A percentile compares a stretch with the other conserved stretches of the same genome.
Conservation (phyloP, 2,888 invertebrate genomes). For the Alloscopus bannaensis region DNA sequence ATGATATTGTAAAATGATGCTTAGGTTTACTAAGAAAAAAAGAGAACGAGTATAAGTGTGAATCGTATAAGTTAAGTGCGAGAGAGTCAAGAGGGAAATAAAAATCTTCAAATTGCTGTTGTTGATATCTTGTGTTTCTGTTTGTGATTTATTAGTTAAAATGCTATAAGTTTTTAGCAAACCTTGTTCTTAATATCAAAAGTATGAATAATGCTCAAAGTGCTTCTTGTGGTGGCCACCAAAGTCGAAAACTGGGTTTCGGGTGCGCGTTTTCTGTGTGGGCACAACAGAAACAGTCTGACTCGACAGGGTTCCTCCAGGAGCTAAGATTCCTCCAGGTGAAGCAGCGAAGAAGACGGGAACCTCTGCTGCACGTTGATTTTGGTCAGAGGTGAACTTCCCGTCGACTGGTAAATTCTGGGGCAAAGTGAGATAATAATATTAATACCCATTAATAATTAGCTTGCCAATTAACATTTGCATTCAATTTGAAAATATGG, state of each 20-base stretch:
- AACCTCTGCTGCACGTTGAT: conserved; percentile 3
- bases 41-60: conserved; percentile 31
- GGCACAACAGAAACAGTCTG: neutral
- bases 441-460: no score
- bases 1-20: no score
- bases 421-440: conserved; percentile 1
- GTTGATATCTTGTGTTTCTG: no score
- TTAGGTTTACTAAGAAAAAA: conserved; percentile 20
- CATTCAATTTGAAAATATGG: neutral
- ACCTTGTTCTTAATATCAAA: no score
- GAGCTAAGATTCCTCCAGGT: conserved; percentile 1
- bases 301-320: neutral
- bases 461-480: no score
- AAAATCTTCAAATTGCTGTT: conserved; percentile 63
- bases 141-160: no score
- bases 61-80: conserved; percentile 31
- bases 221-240: conserved; percentile 33
- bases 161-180: no score
- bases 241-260: conserved; percentile 20
- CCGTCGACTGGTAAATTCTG: neutral
- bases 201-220: conserved; percentile 40
- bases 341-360: conserved; percentile 3
- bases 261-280: neutral
- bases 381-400: neutral
- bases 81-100: conserved; percentile 36